Evolutionary conservation across 2,113 vertebrate species (phyloP).

Genomic region (Arenaria interpres): DNA sequence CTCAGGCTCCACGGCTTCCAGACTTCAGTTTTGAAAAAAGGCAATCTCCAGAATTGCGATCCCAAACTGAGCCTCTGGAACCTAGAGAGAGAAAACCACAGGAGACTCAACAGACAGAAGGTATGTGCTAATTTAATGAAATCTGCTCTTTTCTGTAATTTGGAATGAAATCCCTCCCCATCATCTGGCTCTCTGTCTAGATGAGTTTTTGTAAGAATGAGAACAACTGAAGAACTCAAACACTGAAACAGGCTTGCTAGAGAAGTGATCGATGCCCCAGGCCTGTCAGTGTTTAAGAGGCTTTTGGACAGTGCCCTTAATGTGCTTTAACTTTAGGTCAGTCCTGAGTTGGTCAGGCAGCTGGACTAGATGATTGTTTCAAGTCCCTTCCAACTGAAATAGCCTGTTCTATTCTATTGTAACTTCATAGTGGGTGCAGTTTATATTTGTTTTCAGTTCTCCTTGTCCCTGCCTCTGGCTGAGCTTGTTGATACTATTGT

Average conservation of each 20-base stretch:
- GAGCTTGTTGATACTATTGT: neutral
- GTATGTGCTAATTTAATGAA: conserved; percentile 30
- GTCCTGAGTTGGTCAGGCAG: accelerated
- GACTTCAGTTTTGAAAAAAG: conserved; percentile 83
- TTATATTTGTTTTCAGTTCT: neutral
- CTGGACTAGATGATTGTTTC: neutral
- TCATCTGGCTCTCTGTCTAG: neutral
- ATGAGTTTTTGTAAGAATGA: neutral
- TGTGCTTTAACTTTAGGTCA: neutral
- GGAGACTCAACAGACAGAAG: conserved; percentile 64
- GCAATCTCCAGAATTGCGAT: conserved; percentile 47
- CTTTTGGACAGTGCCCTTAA: neutral
- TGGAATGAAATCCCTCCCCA: neutral
- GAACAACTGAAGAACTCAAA: neutral
- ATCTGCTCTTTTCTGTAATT: neutral
- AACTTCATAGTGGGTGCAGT: neutral
- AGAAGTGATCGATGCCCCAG: accelerated
- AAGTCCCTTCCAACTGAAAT: neutral
- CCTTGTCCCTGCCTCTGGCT: neutral
- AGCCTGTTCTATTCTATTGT: neutral
- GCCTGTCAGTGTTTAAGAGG: neutral
- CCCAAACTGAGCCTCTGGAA: conserved; percentile 42
- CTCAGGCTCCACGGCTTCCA: conserved; percentile 88
- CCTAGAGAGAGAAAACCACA: conserved; percentile 32
- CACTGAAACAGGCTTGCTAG: neutral